phyloP scores from a whole-genome alignment of 2,888 invertebrate species.

The Diaprepes abbreviatus region DNA sequence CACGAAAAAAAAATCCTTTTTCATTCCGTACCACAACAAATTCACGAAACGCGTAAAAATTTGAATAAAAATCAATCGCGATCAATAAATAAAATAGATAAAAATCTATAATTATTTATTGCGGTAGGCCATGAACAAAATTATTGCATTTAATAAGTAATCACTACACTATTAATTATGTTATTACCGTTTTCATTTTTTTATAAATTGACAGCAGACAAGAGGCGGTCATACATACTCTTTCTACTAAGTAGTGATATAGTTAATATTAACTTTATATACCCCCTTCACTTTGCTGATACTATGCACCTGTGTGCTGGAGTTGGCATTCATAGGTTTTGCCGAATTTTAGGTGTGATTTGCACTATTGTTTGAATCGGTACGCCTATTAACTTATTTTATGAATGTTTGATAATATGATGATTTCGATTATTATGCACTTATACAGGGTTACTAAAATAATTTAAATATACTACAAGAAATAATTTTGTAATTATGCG shows the following conservation, averaged over 20 bases:
- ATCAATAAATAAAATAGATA: not conserved
- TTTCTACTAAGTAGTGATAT: conserved; percentile 28
- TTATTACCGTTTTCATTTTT: conserved; percentile 30
- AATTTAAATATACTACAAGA: too few species aligned
- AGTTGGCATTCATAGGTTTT: not conserved
- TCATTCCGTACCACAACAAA: not conserved
- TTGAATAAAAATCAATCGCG: not conserved
- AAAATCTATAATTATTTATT: not conserved
- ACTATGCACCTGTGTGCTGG: conserved; percentile 10
- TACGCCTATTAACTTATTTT: too few species aligned
- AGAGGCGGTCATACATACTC: conserved; percentile 24
- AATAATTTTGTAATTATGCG: too few species aligned
- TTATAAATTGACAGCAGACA: conserved; percentile 11
- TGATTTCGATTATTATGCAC: too few species aligned
- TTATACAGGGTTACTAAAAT: too few species aligned
- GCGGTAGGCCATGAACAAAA: conserved; percentile 2
- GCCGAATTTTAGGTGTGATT: not conserved
- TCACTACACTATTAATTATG: not conserved
- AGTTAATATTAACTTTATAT: conserved; percentile 35
- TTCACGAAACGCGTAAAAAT: not conserved
- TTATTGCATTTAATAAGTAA: not conserved
- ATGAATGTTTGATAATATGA: too few species aligned
- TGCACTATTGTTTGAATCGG: not conserved
- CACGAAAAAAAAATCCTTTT: not conserved
- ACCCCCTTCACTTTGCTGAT: conserved; percentile 36